Percentiles rank a stretch among this genome's conserved stretches.
Conservation (phyloP, 2,113 vertebrate species). For the Sphyrna mokarran region DNA sequence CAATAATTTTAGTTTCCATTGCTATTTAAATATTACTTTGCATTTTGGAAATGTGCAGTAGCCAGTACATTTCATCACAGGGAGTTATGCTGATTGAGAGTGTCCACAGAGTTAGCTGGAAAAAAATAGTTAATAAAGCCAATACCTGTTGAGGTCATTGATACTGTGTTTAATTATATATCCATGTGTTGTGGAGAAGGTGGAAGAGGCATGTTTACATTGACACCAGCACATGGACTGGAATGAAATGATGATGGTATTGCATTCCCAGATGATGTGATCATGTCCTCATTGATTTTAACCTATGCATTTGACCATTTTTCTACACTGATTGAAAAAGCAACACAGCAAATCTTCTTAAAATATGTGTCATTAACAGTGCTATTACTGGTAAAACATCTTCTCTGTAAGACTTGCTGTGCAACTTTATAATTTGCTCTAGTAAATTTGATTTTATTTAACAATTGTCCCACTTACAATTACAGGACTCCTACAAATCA, state of each 20-base stretch:
- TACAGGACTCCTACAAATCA: background rate
- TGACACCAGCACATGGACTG: background rate
- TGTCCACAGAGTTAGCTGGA: background rate
- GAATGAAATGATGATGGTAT: background rate
- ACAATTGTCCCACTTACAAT: background rate
- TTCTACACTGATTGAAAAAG: background rate
- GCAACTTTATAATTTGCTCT: background rate
- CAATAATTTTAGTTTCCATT: background rate
- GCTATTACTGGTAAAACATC: background rate
- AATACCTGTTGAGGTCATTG: background rate
- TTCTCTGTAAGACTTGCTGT: background rate
- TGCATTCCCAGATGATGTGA: background rate
- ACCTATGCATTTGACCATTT: background rate
- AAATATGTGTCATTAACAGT: background rate
- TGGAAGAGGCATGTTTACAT: background rate
- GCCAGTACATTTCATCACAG: background rate
- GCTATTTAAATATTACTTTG: background rate
- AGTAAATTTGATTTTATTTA: background rate
- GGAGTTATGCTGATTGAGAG: background rate
- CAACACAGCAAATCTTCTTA: background rate
- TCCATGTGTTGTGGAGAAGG: background rate
- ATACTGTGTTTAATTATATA: background rate
- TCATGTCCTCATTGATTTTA: background rate
- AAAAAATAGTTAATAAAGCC: background rate
- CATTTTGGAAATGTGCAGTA: background rate